These are phyloP conservation scores for Neolamprologus sp. DNA, from an alignment of 2,113 vertebrate species.

Conservation along the genomic window DNA sequence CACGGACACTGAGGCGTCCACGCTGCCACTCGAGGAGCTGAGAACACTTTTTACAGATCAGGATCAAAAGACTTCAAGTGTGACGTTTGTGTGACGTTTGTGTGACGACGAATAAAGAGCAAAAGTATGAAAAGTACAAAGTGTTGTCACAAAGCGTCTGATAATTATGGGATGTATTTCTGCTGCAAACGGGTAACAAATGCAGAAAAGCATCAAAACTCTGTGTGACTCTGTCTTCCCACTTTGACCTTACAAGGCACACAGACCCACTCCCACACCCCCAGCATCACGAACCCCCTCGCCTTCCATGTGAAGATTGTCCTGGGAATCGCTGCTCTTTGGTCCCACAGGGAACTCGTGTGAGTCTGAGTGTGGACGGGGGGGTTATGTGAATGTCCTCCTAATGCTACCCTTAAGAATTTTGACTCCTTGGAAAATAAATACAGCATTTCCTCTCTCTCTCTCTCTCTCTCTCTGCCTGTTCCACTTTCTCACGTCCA, in stretches of 20 bases:
- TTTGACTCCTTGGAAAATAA: slow-evolving; percentile 61
- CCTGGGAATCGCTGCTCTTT: slow-evolving; percentile 45
- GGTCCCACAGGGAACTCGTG: slow-evolving; percentile 4
- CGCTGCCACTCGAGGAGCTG: not conserved
- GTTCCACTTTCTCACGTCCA: slow-evolving; percentile 2
- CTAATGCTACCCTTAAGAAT: slow-evolving; percentile 48
- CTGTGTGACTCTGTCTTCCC: not conserved
- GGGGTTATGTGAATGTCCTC: slow-evolving; percentile 70
- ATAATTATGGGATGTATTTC: not conserved
- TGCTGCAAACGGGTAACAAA: rapidly evolving
- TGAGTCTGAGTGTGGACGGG: not conserved
- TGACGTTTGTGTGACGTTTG: not conserved
- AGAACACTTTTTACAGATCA: rapidly evolving
- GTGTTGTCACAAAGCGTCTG: not conserved
- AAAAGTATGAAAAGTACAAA: not conserved
- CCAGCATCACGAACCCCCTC: not conserved
- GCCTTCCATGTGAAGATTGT: slow-evolving; percentile 55
- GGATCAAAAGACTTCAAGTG: not conserved
- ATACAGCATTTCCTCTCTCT: slow-evolving; percentile 53
- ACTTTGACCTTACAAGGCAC: not conserved
- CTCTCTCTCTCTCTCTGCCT: not conserved
- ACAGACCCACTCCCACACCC: not conserved
- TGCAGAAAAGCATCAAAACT: not conserved
- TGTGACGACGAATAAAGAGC: not conserved
- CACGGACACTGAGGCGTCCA: not conserved